Evolutionary conservation across 2,113 vertebrate species (phyloP).

Genomic region (Lepidiolamprologus cunningtoni): DNA sequence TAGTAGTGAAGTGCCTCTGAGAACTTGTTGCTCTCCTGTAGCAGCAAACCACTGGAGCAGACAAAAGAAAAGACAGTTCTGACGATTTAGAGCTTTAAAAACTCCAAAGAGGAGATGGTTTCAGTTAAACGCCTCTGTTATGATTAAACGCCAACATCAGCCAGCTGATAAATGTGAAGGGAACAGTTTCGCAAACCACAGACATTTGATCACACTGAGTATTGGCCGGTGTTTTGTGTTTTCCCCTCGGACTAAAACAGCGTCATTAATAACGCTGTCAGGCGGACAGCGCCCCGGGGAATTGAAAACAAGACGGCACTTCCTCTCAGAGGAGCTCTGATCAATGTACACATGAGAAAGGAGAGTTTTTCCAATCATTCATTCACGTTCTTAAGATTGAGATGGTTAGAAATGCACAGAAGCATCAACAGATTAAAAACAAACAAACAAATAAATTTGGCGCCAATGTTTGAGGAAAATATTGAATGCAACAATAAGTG

Average conservation of each 20-base stretch:
- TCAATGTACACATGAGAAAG: slow-evolving; percentile 23
- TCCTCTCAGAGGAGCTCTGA: slow-evolving; percentile 37
- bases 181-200: neutral
- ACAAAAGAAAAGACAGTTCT: neutral
- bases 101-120: neutral
- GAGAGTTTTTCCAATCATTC: neutral
- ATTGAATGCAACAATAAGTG: neutral
- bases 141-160: neutral
- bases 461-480: accelerated
- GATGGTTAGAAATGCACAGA: neutral
- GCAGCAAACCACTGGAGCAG: slow-evolving; percentile 84
- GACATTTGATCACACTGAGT: neutral
- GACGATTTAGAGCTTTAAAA: neutral
- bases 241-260: slow-evolving; percentile 1
- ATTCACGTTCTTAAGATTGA: neutral
- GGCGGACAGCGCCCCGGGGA: slow-evolving; percentile 17
- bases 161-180: neutral
- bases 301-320: slow-evolving; percentile 25
- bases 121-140: neutral
- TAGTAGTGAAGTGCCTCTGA: slow-evolving; percentile 95
- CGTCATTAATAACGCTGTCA: slow-evolving; percentile 48
- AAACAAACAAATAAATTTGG: neutral
- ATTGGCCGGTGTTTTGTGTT: neutral
- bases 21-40: slow-evolving; percentile 96
- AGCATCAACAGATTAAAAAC: neutral